Evolutionary conservation across 2,888 invertebrate species (phyloP), one percentile per base, ranked within the genome.

Genomic region (Aspidiotus rigidus): DNA sequence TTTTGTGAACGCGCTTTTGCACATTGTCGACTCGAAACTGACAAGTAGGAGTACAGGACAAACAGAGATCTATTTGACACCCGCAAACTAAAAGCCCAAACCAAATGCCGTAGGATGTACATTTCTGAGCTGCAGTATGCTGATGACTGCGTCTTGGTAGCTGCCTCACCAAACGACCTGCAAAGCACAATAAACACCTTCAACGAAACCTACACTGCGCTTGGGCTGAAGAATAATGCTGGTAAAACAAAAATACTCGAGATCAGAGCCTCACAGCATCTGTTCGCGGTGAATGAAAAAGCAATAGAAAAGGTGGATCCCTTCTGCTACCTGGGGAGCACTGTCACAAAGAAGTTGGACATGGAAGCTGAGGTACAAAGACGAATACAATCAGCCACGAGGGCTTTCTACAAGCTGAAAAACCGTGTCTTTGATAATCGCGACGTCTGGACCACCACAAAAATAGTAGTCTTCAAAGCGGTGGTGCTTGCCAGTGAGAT

Each of bases 271-370:
- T n/a, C n/a, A n/a, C n/a, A n/a, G n/a, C n/a, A n/a, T n/a, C n/a
- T n/a, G n/a, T n/a, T n/a, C n/a, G n/a, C n/a, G n/a, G n/a, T n/a
- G n/a, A 44, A 44, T 44, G 49, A 11, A 44, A 11, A 44, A 44
- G 49, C 11, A 44, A 44, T 44, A 44, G 49, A 11, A 44, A 44
- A 44, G 49, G 49, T 44, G 49, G 49, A 44, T 44, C 49, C 8
- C 49, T 8, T 44, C 49, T 44, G 49, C 49, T 44, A 44, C 49
- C 49, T 44, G 49, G 49, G 49, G 49, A 44, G 49, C 49, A 44
- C 49, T 11, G 11, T 44, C 49, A 44, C n/a, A n/a, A n/a, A n/a
- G n/a, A n/a, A n/a, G n/a, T n/a, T n/a, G n/a, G n/a, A n/a, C n/a
- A n/a, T n/a, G n/a, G n/a, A n/a, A n/a, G n/a, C n/a, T n/a, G n/a